A percentile compares a stretch with the other conserved stretches of the same genome.
Conservation (phyloP, 2,888 invertebrate genomes). For the Brachyptera putata region DNA sequence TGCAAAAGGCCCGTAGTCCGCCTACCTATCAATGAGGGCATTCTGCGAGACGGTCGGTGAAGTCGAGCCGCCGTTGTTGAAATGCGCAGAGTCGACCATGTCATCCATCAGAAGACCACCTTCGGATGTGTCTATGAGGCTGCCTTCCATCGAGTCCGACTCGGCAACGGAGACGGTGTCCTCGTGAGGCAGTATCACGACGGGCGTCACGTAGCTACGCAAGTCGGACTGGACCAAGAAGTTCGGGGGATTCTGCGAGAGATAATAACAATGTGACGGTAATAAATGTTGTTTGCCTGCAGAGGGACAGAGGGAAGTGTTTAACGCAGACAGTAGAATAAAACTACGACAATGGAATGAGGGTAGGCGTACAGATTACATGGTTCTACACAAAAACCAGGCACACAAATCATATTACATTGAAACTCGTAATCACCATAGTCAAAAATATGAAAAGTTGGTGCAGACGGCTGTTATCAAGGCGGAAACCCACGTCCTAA, state of each 20-base stretch:
- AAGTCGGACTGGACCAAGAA: slow-evolving; percentile 90
- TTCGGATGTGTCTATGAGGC: slow-evolving; percentile 66
- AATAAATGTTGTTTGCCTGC: not conserved
- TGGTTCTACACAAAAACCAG: too few species aligned
- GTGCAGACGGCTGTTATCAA: too few species aligned
- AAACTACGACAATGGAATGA: too few species aligned
- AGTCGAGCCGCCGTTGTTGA: slow-evolving; percentile 49
- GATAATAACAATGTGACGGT: slow-evolving; percentile 30
- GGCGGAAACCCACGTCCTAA: too few species aligned
- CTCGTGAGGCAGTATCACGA: slow-evolving; percentile 77
- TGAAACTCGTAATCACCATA: too few species aligned
- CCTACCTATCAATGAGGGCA: too few species aligned
- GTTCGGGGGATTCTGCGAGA: slow-evolving; percentile 82
- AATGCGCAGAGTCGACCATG: slow-evolving; percentile 37
- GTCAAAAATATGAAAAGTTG: too few species aligned
- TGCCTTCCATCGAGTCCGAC: slow-evolving; percentile 52
- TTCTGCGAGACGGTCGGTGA: slow-evolving; percentile 50
- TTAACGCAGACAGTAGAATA: too few species aligned
- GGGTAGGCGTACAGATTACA: too few species aligned
- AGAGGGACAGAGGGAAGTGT: too few species aligned
- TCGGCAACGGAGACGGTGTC: slow-evolving; percentile 53
- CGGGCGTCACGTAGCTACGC: slow-evolving; percentile 89
- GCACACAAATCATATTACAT: too few species aligned
- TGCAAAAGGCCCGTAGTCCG: too few species aligned
- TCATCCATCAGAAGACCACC: slow-evolving; percentile 43